Percentiles rank a stretch among this genome's conserved stretches.
Evolutionary conservation across 2,113 vertebrate species (phyloP).

Genomic region (Melanotaenia duboulayi): DNA sequence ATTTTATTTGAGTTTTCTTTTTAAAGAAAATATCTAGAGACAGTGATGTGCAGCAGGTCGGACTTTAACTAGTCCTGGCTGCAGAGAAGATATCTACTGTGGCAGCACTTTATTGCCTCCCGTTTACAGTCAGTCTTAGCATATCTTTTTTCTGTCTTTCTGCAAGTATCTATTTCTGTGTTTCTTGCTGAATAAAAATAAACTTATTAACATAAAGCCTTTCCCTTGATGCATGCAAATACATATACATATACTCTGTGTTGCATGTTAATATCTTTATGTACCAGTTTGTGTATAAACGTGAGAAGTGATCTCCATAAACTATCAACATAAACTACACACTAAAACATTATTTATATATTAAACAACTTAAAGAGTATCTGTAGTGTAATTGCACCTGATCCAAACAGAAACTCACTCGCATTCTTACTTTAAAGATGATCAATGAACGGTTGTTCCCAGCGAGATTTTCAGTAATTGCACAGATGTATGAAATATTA

Average conservation of each 20-base stretch:
- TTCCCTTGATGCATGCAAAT: neutral
- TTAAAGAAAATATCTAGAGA: no score
- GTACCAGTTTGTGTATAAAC: conserved; percentile 14
- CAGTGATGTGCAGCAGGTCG: no score
- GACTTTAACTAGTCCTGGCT: no score
- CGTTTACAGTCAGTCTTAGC: no score
- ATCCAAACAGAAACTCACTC: conserved; percentile 1
- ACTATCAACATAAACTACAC: conserved; percentile 9
- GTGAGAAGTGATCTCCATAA: conserved; percentile 14
- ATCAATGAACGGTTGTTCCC: conserved; percentile 1
- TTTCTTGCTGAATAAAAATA: neutral
- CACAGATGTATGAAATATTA: conserved; percentile 36
- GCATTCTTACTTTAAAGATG: conserved; percentile 9
- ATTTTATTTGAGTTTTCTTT: no score
- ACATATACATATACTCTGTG: neutral
- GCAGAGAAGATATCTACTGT: no score
- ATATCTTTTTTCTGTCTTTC: neutral
- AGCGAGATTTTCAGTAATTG: conserved; percentile 23
- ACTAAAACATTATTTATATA: no score
- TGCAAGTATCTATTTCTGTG: no score
- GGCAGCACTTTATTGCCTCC: no score
- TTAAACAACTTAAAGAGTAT: neutral
- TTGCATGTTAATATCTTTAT: neutral
- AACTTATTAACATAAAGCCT: neutral
- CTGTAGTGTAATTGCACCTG: neutral